Conservation (phyloP, 2,888 invertebrate species). For the Troglohyphantes excavatus region DNA sequence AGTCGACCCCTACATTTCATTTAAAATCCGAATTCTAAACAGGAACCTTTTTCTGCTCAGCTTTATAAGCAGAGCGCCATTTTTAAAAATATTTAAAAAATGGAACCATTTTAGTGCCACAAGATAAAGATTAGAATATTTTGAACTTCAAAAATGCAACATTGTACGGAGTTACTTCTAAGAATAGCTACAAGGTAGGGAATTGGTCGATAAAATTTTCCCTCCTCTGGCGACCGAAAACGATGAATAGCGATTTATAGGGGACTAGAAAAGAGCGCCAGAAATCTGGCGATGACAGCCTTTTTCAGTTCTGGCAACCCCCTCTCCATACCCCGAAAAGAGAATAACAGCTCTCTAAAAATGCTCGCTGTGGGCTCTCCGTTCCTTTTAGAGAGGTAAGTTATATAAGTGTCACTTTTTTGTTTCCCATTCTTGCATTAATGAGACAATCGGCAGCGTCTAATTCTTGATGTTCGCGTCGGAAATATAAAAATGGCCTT, state of each 20-base stretch:
- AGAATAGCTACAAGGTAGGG: conserved; percentile 54
- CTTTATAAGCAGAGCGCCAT: not conserved
- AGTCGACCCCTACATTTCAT: not conserved
- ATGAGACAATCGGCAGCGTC: conserved; percentile 65
- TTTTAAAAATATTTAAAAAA: not conserved
- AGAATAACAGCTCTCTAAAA: conserved; percentile 78
- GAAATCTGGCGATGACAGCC: conserved; percentile 77
- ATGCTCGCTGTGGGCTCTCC: conserved; percentile 71
- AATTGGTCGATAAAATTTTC: conserved; percentile 71
- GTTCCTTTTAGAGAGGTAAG: conserved; percentile 64
- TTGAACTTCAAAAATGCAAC: conserved; percentile 15
- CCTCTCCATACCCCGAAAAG: conserved; percentile 35
- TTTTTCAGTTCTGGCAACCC: conserved; percentile 76
- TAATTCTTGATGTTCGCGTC: conserved; percentile 14
- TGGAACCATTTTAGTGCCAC: not conserved
- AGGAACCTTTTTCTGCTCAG: not conserved
- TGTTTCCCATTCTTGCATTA: conserved; percentile 67
- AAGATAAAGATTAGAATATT: not conserved
- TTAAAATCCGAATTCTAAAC: not conserved
- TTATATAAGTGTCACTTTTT: conserved; percentile 75
- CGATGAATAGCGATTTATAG: conserved; percentile 64
- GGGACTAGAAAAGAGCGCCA: conserved; percentile 33
- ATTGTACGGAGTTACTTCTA: conserved; percentile 23
- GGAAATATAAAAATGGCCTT: conserved; percentile 34
- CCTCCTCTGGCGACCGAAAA: conserved; percentile 67